Evolutionary conservation across 2,797 vertebrate genomes (phyloP).

Genomic region (Cossypha heuglini): DNA sequence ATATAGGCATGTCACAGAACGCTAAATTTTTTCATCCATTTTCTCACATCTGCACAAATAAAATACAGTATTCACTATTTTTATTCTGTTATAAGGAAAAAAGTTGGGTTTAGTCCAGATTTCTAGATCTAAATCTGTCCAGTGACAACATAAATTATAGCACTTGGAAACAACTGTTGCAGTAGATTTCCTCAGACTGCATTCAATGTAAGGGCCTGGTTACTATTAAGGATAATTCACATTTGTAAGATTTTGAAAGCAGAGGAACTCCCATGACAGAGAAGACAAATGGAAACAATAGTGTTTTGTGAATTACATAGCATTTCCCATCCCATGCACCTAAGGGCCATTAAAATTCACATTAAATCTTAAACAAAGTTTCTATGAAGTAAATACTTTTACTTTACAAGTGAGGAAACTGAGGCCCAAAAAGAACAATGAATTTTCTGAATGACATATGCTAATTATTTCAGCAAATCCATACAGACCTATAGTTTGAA

Average conservation of each 20-base stretch:
- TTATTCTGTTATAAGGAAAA: slow-evolving; percentile 47
- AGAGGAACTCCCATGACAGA: not conserved
- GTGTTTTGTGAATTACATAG: not conserved
- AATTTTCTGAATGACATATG: not conserved
- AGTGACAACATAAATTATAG: not conserved
- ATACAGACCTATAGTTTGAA: not conserved
- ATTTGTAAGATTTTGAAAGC: not conserved
- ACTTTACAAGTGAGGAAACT: not conserved
- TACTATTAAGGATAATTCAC: not conserved
- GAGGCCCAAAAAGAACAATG: not conserved
- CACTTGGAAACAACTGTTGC: not conserved
- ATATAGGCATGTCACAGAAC: not conserved
- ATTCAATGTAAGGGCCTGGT: not conserved
- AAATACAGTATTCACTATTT: slow-evolving; percentile 27
- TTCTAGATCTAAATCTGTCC: slow-evolving; percentile 30
- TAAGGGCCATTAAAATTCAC: not conserved
- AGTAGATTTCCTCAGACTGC: not conserved
- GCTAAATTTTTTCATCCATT: slow-evolving; percentile 20
- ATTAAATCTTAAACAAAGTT: not conserved
- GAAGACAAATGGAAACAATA: slow-evolving; percentile 6
- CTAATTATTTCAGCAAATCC: not conserved
- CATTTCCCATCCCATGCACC: not conserved
- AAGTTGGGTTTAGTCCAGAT: not conserved
- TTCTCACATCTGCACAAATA: slow-evolving; percentile 45
- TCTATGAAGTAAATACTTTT: not conserved